Conservation (phyloP, 1,140 invertebrate species). For the Diachasmimorpha longicaudata region DNA sequence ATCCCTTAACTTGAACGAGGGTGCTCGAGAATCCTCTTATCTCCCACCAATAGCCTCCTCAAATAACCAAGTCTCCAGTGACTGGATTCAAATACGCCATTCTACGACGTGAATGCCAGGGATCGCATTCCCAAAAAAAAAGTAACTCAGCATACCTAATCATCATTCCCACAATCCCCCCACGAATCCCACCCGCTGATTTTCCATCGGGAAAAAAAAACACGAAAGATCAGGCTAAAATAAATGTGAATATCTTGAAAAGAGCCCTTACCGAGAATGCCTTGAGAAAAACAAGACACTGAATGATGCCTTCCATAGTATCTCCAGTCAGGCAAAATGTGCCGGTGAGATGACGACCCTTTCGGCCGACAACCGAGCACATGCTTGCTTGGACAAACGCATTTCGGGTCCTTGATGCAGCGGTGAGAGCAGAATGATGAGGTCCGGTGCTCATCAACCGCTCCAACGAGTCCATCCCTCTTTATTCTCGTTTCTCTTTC, state of each 20-base stretch:
- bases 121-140: neutral
- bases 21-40: constrained; percentile 20
- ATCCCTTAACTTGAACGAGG: constrained; percentile 3
- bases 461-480: constrained; percentile 77
- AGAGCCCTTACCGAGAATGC: constrained; percentile 82
- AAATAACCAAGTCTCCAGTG: neutral
- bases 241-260: neutral
- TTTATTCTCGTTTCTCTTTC: neutral
- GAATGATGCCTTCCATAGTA: constrained; percentile 91
- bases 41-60: neutral
- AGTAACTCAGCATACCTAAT: neutral
- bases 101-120: neutral
- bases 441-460: constrained; percentile 74
- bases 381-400: constrained; percentile 78
- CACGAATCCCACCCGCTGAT: neutral
- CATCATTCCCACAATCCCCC: neutral
- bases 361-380: constrained; percentile 75
- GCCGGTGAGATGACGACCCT: constrained; percentile 81
- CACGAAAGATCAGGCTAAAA: neutral
- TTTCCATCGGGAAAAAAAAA: neutral
- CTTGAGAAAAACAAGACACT: constrained; percentile 89
- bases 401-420: constrained; percentile 67
- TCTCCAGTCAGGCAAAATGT: constrained; percentile 87
- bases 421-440: constrained; percentile 70
- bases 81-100: neutral